Base-by-base conservation (phyloP, 2,113 vertebrate species). In the Archocentrus centrarchus region DNA sequence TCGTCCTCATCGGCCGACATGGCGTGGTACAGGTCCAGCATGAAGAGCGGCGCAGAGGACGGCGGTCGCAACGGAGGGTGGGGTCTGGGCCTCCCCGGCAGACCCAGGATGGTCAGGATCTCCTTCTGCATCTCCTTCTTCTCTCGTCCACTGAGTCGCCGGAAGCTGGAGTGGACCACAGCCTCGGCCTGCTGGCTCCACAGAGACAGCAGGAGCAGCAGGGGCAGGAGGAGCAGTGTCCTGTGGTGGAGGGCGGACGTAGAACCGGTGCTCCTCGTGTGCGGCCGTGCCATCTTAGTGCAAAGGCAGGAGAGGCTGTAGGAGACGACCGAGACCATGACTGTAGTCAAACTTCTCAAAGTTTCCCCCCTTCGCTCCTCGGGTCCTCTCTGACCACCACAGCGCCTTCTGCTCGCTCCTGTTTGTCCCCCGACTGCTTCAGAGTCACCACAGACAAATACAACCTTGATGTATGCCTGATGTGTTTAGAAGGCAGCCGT, bases 11-110 rank as follows among this genome's bases (percentile, higher is more conserved):
- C 97, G 0, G 90, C 93, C 6, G 97, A 97, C 95, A 98, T 95
- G 86, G 97, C 97, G 90, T 97, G 97, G 94, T 98, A 98, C 13
- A 99, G 95, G 84, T 98, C 97, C 91, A 98, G 94, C 98, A 99
- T 99, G 95, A 98, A 99, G 86, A 98, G 97, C 1, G 98, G 97
- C 0, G 97, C 97, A 0, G 98, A 97, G 22, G 97, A 97, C 4
- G 97, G 96, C 2, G 96, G 96, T 1, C 96, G 91, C 5, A 95
- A 92, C 0, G 96, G 96, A 20, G 88, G 93, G 41, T 96, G 94
- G 6, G 96, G 96, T 10, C 96, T 91, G 4, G 97, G 96, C 8
- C 96, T 91, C 0, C 96, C 96, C 1, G 97, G 96, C 77, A 98
- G 93, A 37, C 97, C 97, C 91, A 98, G 87, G 80, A 98, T 96